These are phyloP conservation scores for Allophyes oxyacanthae DNA, from an alignment of 2,888 invertebrate genomes.

Conservation along the genomic window DNA sequence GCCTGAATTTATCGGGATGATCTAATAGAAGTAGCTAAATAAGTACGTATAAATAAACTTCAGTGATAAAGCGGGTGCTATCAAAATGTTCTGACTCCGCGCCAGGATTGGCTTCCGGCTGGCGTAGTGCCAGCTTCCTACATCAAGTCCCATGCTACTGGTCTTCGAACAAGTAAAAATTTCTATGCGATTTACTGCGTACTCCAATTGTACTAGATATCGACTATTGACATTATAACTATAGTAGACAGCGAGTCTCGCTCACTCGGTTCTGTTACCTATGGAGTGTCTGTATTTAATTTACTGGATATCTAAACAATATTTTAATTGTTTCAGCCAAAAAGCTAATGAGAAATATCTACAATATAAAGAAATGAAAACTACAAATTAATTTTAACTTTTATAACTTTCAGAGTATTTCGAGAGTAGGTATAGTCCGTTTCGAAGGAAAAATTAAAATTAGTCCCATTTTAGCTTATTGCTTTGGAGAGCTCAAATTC, in stretches of 20 bases:
- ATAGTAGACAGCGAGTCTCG: neutral
- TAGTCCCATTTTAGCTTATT: constrained; percentile 52
- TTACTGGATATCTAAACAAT: too few species aligned
- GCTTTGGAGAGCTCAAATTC: constrained; percentile 54
- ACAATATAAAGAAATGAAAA: neutral
- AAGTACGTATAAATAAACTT: constrained; percentile 58
- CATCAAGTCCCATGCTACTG: constrained; percentile 60
- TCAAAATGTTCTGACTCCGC: constrained; percentile 78
- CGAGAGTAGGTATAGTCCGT: constrained; percentile 8
- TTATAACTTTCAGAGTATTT: constrained; percentile 16
- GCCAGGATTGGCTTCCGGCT: constrained; percentile 81
- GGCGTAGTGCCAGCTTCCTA: constrained; percentile 77
- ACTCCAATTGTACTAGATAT: constrained; percentile 36
- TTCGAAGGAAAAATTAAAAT: constrained; percentile 40
- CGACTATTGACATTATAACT: constrained; percentile 4
- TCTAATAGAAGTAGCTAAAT: constrained; percentile 48
- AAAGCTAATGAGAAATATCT: neutral
- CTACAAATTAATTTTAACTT: constrained; percentile 3
- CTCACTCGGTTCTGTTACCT: neutral
- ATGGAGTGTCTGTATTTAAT: neutral
- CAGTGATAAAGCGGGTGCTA: constrained; percentile 71
- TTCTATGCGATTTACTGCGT: constrained; percentile 62
- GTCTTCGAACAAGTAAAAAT: constrained; percentile 67
- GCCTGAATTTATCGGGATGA: constrained; percentile 50
- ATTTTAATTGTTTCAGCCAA: neutral